Percentiles rank a stretch among this genome's conserved stretches.
Evolutionary conservation across 2,797 vertebrate species (phyloP).

Genomic region (Channa striata): DNA sequence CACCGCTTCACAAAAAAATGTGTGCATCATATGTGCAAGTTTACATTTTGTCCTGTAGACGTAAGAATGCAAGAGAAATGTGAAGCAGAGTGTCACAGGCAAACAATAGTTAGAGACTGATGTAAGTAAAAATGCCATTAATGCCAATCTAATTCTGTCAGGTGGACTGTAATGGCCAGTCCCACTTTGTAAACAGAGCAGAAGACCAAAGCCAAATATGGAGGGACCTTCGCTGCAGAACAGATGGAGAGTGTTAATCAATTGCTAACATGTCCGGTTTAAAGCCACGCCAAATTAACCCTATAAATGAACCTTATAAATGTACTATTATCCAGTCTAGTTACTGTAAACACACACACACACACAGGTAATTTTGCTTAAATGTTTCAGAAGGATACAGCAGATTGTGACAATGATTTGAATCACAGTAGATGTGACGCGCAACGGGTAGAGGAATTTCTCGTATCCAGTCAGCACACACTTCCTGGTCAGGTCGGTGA

Average conservation of each 20-base stretch:
- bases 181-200: constrained; percentile 70
- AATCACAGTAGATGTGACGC: constrained; percentile 60
- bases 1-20: not conserved
- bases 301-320: not conserved
- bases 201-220: constrained; percentile 23
- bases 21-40: not conserved
- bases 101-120: constrained; percentile 28
- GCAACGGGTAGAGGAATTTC: constrained; percentile 75
- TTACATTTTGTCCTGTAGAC: not conserved
- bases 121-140: not conserved
- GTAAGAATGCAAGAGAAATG: not conserved
- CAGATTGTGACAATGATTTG: constrained; percentile 78
- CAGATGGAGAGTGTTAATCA: constrained; percentile 21
- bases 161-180: constrained; percentile 25
- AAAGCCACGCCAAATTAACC: not conserved
- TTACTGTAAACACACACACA: not conserved
- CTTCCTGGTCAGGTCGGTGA: constrained; percentile 78
- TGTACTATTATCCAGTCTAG: not conserved
- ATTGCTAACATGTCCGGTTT: not conserved
- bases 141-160: constrained; percentile 1
- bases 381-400: constrained; percentile 83
- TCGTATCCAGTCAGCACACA: constrained; percentile 81
- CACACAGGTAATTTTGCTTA: not conserved
- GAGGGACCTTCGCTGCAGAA: not conserved
- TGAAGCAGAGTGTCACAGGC: not conserved